Base-by-base conservation (phyloP, 2,113 vertebrate species). In the Eudyptes chrysolophus region DNA sequence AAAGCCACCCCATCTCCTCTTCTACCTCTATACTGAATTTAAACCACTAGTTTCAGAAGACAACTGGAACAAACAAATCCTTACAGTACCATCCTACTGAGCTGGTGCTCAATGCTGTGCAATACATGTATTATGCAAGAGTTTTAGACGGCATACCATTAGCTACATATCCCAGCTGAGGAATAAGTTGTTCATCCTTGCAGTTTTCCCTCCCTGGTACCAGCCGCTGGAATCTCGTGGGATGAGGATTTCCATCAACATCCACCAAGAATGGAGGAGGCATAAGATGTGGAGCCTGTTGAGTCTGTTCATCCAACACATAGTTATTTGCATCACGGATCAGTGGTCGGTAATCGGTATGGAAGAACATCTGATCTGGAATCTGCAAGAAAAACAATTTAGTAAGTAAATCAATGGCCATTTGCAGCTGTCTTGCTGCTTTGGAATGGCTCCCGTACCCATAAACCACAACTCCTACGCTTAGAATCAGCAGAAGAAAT, bases 351-450 rank as follows among this genome's bases (percentile, higher is more conserved):
- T 99, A 99, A 98, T 99, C 99, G 57, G 99, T 99, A 95, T 99
- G 99, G 98, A 99, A 99, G 98, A 99, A 99, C 99, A 99, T 99
- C 98, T 99, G 99, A 97, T 99, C 99, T 79, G 99, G 99, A 98
- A 99, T 99, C 99, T 99, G 97, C 51, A 88, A 76, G 60, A 86
- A 71, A 91, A 64, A 85, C 77, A 79, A 94, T 77, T 62, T 3
- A 77, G 32, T 18, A 46, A 94, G 90, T 62, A 66, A 87, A 91
- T 85, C 82, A 83, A 10, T 36, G 81, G 78, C 71, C 58, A 74
- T 60, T 88, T 92, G 80, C 94, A 95, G 95, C 84, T 95, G 86
- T 44, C 86, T 84, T 60, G 71, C 25, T 88, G 77, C 52, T 82
- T n/a, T 95, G 84, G 70, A 96, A 93, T 20, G 57, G 74, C 54